Evolutionary conservation across 1,140 invertebrate genomes (phyloP), one percentile per base, ranked within the genome.

Genomic region (Drosophila busckii): DNA sequence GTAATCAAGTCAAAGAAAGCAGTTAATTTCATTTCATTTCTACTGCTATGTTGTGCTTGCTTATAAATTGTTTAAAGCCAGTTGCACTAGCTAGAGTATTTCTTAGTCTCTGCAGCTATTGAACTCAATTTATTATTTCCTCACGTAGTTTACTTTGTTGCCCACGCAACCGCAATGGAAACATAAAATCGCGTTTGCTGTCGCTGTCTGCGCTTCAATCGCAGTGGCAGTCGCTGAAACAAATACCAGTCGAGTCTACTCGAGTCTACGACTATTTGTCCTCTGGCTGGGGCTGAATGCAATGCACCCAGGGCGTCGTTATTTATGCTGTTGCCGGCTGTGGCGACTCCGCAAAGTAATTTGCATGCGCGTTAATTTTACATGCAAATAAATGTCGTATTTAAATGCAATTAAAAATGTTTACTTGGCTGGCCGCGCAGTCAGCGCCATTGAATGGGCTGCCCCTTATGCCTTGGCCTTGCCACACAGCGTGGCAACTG

Each of bases 351-450:
- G 35, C 60, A 68, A 66, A 84, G 82, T 64, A 64, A 84, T 84
- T 85, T 85, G 67, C 70, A 66, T 61, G 62, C 69, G 53, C 80
- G 75, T 85, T 85, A 85, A 85, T 85, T 85, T 85, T 73, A 85
- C 70, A 85, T 67, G 75, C 70, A 85, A 85, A 85, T 85, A 85
- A 85, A 85, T 85, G 82, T 85, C 64, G 82, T 82, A 85, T 85
- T 85, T 85, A 85, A 85, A 85, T 85, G 82, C 82, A 85, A 85
- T 85, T 85, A 85, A 85, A 85, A 85, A 55, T 82, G 82, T 85
- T 85, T 85, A 85, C 75, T 65, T 54, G 62, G 50, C 20, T 82
- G 76, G n/a, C n/a, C n/a, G n/a, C n/a, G n/a, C n/a, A n/a, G n/a
- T n/a, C n/a, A n/a, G n/a, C n/a, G n/a, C n/a, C n/a, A n/a, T n/a